Base-by-base conservation (phyloP, 2,888 invertebrate genomes). In the Caenorhabditis doughertyi region DNA sequence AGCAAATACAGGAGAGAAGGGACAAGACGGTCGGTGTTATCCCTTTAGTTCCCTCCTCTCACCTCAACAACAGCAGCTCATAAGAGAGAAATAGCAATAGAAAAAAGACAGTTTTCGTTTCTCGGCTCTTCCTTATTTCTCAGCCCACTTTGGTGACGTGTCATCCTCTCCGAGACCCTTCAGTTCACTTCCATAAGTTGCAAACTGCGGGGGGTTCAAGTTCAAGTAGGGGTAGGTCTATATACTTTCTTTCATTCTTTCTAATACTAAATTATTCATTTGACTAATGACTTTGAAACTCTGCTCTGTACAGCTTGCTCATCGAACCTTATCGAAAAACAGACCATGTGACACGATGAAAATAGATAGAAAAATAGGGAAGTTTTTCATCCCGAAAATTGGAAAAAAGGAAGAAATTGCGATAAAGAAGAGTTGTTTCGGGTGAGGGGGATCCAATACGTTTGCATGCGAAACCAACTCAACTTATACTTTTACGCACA, bases 1-100 rank as follows among this genome's bases (percentile, higher is more conserved):
- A 68, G 77, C 77, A 77, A 77, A 77, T 55, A 77, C 62, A 62
- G 42, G 51, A 23, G 32, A 39, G 25, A 39, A n/a, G 32, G n/a
- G n/a, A n/a, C n/a, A n/a, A n/a, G 51, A 35, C 67, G 60, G 67
- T 51, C 65, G 76, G 68, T 76, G 76, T 76, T 74, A 74, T 74
- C 67, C 76, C 18, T 76, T 76, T 68, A 76, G 76, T 51, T 32
- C 25, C 35, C 58, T 44, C 67, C 35, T 51, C 51, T 68, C 55
- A 47, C 58, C 65, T 73, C 73, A 73, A 73, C 73, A 64, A 73
- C 73, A 62, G 44, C 68, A 77, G 67, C 76, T 77, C 62, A 53
- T 76, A 60, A 68, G 53, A 67, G 51, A 58, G 27, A 23, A 21
- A 25, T 9, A 49, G 49, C 35, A 29, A 49, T 49, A 67, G 65